Percentiles rank a stretch among this genome's conserved stretches.
Conservation (phyloP, 2,113 vertebrate species). For the Rhinolophus ferrumequinum region DNA sequence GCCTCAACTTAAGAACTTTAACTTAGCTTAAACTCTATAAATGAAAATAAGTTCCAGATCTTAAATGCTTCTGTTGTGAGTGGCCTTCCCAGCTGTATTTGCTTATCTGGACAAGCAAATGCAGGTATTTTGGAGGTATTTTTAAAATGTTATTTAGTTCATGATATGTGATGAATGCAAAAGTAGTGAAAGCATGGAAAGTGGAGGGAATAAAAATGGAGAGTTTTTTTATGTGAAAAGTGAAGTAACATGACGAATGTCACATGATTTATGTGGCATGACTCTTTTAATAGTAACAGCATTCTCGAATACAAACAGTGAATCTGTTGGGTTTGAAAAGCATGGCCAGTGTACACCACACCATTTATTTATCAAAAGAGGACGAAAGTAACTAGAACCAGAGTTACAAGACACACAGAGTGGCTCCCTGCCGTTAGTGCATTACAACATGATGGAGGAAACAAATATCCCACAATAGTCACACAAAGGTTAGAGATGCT, state of each 20-base stretch:
- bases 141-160: neutral
- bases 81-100: neutral
- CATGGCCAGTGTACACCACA: neutral
- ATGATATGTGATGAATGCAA: neutral
- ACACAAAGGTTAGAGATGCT: neutral
- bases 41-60: neutral
- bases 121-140: neutral
- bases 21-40: neutral
- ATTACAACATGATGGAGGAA: fast-evolving
- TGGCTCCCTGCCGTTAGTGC: fast-evolving
- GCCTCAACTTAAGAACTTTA: neutral
- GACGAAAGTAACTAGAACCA: neutral
- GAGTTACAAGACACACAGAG: neutral
- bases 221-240: neutral
- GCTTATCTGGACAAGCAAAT: neutral
- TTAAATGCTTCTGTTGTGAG: neutral
- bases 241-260: neutral
- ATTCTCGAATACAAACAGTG: neutral
- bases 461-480: neutral
- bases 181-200: neutral
- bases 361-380: neutral
- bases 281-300: neutral
- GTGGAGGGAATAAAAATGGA: neutral
- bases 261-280: neutral
- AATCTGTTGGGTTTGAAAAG: neutral